Evolutionary conservation across 2,888 invertebrate genomes (phyloP).

Genomic region (Coecobrya sp.): DNA sequence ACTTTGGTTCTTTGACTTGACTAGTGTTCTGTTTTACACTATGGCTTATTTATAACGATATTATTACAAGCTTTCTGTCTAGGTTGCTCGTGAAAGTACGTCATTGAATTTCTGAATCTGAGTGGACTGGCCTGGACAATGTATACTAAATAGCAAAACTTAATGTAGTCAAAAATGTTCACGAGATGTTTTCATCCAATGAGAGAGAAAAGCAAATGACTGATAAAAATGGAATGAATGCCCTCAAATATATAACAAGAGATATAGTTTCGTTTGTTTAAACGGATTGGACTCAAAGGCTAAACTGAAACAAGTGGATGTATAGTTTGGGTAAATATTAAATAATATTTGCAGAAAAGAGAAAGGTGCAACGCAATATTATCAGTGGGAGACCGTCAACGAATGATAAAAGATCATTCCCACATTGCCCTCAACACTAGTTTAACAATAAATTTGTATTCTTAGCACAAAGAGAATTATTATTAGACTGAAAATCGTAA

Average conservation of each 20-base stretch:
- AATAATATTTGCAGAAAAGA: conserved; percentile 53
- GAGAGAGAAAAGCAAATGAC: conserved; percentile 71
- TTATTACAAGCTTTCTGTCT: background rate
- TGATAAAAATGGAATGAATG: conserved; percentile 65
- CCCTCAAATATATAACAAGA: conserved; percentile 48
- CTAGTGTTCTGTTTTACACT: background rate
- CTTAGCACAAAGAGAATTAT: background rate
- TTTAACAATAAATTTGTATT: background rate
- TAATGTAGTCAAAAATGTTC: conserved; percentile 34
- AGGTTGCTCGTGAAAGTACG: background rate
- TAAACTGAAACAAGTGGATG: conserved; percentile 50
- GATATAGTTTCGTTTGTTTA: conserved; percentile 37
- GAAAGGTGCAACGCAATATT: conserved; percentile 52
- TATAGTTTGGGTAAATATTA: conserved; percentile 3
- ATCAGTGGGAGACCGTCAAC: background rate
- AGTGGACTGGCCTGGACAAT: conserved; percentile 20
- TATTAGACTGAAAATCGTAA: background rate
- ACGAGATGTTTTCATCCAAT: conserved; percentile 14
- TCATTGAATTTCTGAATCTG: conserved; percentile 38
- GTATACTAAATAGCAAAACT: conserved; percentile 8
- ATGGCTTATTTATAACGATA: too few species aligned
- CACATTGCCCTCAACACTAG: conserved; percentile 1
- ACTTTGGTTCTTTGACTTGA: conserved; percentile 62
- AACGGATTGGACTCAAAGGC: conserved; percentile 33
- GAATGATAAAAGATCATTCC: conserved; percentile 11